Percentiles rank a stretch among this genome's conserved stretches.
Evolutionary conservation across 2,797 vertebrate species (phyloP).

Genomic region (Octomys mimax): DNA sequence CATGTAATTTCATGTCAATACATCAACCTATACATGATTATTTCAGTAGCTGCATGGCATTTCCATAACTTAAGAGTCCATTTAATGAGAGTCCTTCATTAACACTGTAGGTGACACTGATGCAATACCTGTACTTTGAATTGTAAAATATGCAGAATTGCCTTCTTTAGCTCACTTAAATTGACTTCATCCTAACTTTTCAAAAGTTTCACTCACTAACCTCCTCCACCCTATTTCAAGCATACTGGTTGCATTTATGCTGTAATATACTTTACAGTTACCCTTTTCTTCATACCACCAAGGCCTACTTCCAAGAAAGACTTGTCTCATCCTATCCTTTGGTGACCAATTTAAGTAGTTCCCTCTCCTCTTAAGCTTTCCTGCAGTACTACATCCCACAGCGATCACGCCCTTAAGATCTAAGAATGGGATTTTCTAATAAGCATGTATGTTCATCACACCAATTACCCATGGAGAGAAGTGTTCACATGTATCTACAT

Average conservation of each 20-base stretch:
- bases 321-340: slow-evolving; percentile 7
- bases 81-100: slow-evolving; percentile 40
- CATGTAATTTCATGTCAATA: slow-evolving; percentile 20
- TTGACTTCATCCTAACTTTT: slow-evolving; percentile 4
- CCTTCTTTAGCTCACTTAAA: not conserved
- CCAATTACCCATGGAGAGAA: slow-evolving; percentile 26
- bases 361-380: slow-evolving; percentile 25
- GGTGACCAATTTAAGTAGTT: slow-evolving; percentile 25
- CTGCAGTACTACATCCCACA: not conserved
- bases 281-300: slow-evolving; percentile 26
- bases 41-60: not conserved
- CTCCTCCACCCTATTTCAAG: slow-evolving; percentile 44
- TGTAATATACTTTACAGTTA: not conserved
- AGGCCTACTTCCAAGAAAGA: slow-evolving; percentile 34
- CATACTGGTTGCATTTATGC: not conserved
- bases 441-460: slow-evolving; percentile 11
- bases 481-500: not conserved
- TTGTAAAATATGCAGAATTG: slow-evolving; percentile 32
- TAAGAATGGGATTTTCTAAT: slow-evolving; percentile 60
- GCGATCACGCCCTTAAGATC: slow-evolving; percentile 19
- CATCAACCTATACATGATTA: not conserved
- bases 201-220: slow-evolving; percentile 20
- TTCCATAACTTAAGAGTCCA: slow-evolving; percentile 16
- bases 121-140: slow-evolving; percentile 23
- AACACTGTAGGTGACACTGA: slow-evolving; percentile 5